These are phyloP conservation scores for Linnaemya tessellans DNA, from an alignment of 2,888 invertebrate genomes.

Conservation along the genomic window DNA sequence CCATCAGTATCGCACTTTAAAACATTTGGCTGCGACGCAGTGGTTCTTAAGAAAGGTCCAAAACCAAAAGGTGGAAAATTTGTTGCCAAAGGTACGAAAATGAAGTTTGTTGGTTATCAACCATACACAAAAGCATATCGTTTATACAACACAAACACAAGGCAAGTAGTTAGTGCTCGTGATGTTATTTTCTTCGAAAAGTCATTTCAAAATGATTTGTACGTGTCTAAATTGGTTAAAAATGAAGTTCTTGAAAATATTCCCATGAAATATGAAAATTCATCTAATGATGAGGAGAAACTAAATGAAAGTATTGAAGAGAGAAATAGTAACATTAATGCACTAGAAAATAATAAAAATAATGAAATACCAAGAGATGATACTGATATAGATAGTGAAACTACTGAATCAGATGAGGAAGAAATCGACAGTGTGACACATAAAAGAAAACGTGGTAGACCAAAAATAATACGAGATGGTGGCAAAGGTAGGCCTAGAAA, in stretches of 20 bases:
- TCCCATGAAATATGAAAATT: background rate
- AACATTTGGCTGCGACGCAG: background rate
- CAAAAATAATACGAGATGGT: background rate
- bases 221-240: too few relatives aligned
- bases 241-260: too few relatives aligned
- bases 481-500: background rate
- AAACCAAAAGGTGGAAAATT: slow-evolving; percentile 3
- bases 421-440: background rate
- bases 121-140: background rate
- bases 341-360: background rate
- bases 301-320: background rate
- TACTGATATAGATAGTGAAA: background rate
- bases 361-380: background rate
- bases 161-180: background rate
- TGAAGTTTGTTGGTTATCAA: slow-evolving; percentile 4
- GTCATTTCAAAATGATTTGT: background rate
- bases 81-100: background rate
- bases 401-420: background rate
- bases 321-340: background rate
- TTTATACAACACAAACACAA: background rate
- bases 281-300: background rate
- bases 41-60: background rate
- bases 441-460: background rate
- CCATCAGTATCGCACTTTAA: background rate
- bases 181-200: background rate